Percentiles rank a stretch among this genome's conserved stretches.
Evolutionary conservation across 2,797 vertebrate species (phyloP).

Genomic region (Coregonus sp.): DNA sequence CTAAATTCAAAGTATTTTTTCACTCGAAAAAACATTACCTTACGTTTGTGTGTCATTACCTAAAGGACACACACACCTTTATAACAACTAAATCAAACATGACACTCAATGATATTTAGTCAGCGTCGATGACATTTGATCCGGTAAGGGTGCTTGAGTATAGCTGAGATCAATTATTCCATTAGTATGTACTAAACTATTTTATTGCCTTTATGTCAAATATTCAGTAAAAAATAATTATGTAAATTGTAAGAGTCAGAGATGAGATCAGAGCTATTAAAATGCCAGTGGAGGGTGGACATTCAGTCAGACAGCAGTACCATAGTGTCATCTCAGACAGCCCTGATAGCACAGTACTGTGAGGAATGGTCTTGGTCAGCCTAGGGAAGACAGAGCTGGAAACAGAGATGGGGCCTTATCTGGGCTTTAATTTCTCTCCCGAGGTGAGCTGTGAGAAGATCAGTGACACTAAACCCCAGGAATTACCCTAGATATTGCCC

Average conservation of each 20-base stretch:
- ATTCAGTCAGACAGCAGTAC: not conserved
- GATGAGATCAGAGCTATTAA: no score
- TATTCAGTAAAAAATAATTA: not conserved
- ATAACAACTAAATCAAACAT: slow-evolving; percentile 2
- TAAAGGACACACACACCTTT: not conserved
- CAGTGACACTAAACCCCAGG: slow-evolving; percentile 96
- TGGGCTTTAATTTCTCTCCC: slow-evolving; percentile 97
- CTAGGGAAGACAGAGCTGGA: not conserved
- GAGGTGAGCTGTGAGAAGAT: slow-evolving; percentile 84
- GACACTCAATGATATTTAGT: not conserved
- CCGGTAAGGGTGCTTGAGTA: not conserved
- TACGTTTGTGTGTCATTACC: not conserved
- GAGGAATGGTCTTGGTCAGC: not conserved
- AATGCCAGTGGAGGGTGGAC: not conserved
- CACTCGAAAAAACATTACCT: not conserved
- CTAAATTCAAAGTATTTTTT: not conserved
- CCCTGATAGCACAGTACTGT: not conserved
- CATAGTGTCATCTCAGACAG: not conserved
- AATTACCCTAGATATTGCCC: slow-evolving; percentile 99
- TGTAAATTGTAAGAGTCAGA: not conserved
- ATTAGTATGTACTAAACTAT: not conserved
- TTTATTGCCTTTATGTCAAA: not conserved
- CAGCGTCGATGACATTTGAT: not conserved
- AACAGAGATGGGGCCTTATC: slow-evolving; percentile 68
- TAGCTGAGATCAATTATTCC: not conserved